Evolutionary conservation across 2,797 vertebrate genomes (phyloP).

Genomic region (Tokudaia muenninki): DNA sequence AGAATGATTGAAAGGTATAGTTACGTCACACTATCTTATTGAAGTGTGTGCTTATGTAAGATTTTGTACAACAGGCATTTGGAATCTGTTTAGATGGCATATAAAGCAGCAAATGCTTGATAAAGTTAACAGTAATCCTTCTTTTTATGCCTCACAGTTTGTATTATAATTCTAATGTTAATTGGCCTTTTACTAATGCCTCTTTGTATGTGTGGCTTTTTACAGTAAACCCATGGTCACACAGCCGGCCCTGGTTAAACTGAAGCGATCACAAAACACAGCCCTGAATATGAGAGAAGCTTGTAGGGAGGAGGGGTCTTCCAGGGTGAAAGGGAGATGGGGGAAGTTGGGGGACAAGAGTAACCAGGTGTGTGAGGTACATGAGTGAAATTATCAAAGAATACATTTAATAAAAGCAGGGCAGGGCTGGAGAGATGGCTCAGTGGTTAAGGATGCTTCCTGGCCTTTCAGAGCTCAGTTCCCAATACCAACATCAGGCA

Average conservation of each 20-base stretch:
- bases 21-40: constrained; percentile 88
- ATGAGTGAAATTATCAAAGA: not conserved
- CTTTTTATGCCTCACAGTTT: constrained; percentile 86
- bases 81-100: constrained; percentile 89
- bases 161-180: constrained; percentile 84
- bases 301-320: not conserved
- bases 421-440: not conserved
- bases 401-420: not conserved
- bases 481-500: not conserved
- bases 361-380: not conserved
- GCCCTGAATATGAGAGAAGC: not conserved
- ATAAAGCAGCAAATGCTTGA: constrained; percentile 86
- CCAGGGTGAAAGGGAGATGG: not conserved
- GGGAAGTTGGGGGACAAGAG: not conserved
- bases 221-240: constrained; percentile 35
- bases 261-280: not conserved
- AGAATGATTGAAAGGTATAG: constrained; percentile 87
- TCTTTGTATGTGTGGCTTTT: constrained; percentile 76
- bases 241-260: not conserved
- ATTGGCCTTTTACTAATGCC: constrained; percentile 79
- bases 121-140: constrained; percentile 83
- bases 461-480: not conserved
- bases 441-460: not conserved
- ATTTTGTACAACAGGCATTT: constrained; percentile 92
- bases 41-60: constrained; percentile 92